Percentiles rank a stretch among this genome's conserved stretches.
Evolutionary conservation across 2,113 vertebrate genomes (phyloP).

Genomic region (Equus przewalskii): DNA sequence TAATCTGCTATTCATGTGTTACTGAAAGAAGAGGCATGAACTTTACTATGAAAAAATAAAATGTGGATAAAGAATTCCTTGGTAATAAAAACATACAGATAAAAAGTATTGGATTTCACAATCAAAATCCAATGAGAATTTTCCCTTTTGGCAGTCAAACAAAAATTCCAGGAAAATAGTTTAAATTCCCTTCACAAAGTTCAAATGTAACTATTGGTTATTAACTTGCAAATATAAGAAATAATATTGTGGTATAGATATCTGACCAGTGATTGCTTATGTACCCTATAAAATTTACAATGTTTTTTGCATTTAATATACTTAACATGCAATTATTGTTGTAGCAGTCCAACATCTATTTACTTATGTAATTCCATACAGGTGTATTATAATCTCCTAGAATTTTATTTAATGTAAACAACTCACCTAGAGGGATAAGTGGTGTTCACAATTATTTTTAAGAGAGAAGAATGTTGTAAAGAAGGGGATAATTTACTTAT

Average conservation of each 20-base stretch:
- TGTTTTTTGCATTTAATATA: constrained; percentile 34
- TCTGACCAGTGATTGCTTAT: background rate
- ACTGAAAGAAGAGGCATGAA: constrained; percentile 34
- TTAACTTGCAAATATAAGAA: constrained; percentile 60
- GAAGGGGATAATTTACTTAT: background rate
- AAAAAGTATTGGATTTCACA: constrained; percentile 62
- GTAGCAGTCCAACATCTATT: background rate
- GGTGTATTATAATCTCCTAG: background rate
- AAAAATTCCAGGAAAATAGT: constrained; percentile 77
- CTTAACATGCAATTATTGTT: constrained; percentile 14
- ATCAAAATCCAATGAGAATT: constrained; percentile 67
- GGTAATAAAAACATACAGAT: constrained; percentile 54
- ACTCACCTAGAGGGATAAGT: background rate
- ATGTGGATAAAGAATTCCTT: constrained; percentile 25
- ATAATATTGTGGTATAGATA: background rate
- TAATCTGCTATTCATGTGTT: background rate
- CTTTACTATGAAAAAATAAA: constrained; percentile 59
- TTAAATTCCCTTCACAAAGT: constrained; percentile 68
- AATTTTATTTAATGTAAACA: constrained; percentile 34
- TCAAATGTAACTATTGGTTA: constrained; percentile 31
- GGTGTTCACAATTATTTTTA: background rate
- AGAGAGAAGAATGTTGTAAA: constrained; percentile 25
- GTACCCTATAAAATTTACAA: background rate
- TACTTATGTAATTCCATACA: background rate
- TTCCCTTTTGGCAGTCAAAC: constrained; percentile 62